Base-by-base conservation (phyloP, 2,888 invertebrate genomes). In the Plagodis pulveraria region DNA sequence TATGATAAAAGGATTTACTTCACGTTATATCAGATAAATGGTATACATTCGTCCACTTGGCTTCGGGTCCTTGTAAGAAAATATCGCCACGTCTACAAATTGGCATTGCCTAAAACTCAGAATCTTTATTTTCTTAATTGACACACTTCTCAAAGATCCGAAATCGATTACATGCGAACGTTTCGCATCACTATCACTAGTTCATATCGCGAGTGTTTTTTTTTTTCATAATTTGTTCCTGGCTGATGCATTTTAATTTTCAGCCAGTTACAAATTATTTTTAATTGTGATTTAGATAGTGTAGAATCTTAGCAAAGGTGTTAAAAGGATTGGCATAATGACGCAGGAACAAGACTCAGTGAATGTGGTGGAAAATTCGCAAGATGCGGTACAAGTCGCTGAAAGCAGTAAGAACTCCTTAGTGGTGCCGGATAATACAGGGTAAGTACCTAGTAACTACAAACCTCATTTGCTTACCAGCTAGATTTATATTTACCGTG, bases 1-100 rank as follows among this genome's bases (percentile, higher is more conserved):
- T 83, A 82, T 76, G 86, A 89, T 88, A 89, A 80, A 71, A 66
- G 74, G 79, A 86, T 86, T 36, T 83, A 86, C 69, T 77, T 72
- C 67, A 74, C 54, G 72, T 71, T 71, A 74, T 82, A 83, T 81
- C 81, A 69, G 87, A 87, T 88, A 87, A 83, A 65, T 66, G 41
- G n/a, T 53, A 56, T 57, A 61, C 66, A 67, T 65, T 79, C 81
- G 79, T 72, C 77, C 89, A 89, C 82, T 90, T 84, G 70, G 78
- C 72, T 62, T 67, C 75, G 71, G 71, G 74, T 79, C 74, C 80
- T 83, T 81, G 85, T 77, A 78, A 81, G 82, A 73, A 74, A 67
- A 69, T 69, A 62, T 66, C 68, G 74, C 73, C 64, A 67, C 63
- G 65, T 66, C 58, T 56, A 38, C 57, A 56, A 55, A 55, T 51